Percentiles rank a stretch among this genome's conserved stretches.
These are phyloP conservation scores for Crotalus viridis DNA, from an alignment of 2,113 vertebrate species.

Conservation along the genomic window DNA sequence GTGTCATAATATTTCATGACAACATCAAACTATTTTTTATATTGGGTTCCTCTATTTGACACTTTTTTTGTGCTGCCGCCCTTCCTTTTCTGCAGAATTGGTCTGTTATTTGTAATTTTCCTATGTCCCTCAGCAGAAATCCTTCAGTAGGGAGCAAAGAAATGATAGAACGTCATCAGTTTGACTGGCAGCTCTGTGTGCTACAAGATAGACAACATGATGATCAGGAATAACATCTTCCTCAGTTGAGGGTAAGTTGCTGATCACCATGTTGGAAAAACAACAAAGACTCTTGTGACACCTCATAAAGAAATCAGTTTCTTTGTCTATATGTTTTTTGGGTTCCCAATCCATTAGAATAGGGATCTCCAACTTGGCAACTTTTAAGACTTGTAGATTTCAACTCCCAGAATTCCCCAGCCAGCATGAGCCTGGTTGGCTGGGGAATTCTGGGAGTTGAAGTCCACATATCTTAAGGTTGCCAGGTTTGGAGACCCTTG, in stretches of 20 bases:
- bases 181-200: neutral
- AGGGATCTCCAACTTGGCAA: neutral
- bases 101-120: neutral
- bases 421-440: neutral
- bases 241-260: neutral
- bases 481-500: neutral
- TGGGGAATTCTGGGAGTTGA: neutral
- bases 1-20: conserved; percentile 60
- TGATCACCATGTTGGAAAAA: neutral
- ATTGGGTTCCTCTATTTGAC: conserved; percentile 7
- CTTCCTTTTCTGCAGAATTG: neutral
- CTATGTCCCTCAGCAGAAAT: neutral
- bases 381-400: neutral
- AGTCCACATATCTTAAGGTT: neutral
- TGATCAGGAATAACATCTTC: neutral
- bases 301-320: neutral
- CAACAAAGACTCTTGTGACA: neutral
- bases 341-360: neutral
- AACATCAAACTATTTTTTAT: conserved; percentile 63
- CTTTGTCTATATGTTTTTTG: neutral
- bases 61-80: neutral
- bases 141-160: neutral
- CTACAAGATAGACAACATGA: neutral
- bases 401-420: neutral
- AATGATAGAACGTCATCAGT: neutral